Percentiles rank a stretch among this genome's conserved stretches.
Evolutionary conservation across 2,797 vertebrate genomes (phyloP).

Genomic region (Gymnothorax reevesii): DNA sequence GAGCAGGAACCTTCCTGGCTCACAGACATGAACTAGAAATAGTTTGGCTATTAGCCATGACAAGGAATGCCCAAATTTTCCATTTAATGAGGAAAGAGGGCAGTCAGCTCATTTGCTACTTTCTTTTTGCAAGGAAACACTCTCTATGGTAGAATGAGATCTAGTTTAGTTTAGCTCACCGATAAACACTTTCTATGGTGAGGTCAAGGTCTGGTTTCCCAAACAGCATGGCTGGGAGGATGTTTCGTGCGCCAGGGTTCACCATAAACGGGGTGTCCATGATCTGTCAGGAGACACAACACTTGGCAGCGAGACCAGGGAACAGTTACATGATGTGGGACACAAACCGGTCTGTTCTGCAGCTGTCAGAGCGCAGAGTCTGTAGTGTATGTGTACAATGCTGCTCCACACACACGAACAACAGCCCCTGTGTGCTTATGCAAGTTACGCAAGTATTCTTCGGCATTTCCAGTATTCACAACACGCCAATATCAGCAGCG

Average conservation of each 20-base stretch:
- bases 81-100: no score
- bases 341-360: not conserved
- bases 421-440: not conserved
- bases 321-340: not conserved
- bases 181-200: conserved; percentile 92
- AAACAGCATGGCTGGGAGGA: conserved; percentile 85
- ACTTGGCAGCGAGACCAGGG: not conserved
- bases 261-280: conserved; percentile 91
- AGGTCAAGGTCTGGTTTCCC: conserved; percentile 84
- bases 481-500: conserved; percentile 14
- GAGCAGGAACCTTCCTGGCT: no score
- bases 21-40: no score
- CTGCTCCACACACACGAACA: not conserved
- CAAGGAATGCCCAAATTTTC: no score
- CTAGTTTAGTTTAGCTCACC: conserved; percentile 64
- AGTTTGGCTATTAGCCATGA: no score
- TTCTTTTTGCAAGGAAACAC: no score
- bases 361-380: not conserved
- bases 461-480: not conserved
- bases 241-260: conserved; percentile 83
- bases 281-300: conserved; percentile 69
- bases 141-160: no score
- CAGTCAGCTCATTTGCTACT: no score
- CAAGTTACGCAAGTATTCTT: not conserved
- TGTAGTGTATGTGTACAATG: not conserved